Conservation (phyloP, 2,888 invertebrate species). For the Eurytoma adleriae region DNA sequence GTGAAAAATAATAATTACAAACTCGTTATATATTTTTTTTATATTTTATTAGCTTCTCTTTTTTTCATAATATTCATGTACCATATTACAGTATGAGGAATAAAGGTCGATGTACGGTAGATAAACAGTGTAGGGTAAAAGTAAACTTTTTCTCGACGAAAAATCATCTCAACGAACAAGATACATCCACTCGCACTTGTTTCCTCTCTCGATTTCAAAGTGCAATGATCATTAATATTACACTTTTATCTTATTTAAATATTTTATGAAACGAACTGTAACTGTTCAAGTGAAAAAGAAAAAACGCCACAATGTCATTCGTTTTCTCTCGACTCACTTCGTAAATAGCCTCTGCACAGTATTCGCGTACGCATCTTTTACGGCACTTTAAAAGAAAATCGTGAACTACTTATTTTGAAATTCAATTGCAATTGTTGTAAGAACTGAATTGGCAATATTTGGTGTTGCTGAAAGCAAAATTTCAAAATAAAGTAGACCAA, state of each 20-base stretch:
- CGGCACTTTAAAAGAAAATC: too few relatives aligned
- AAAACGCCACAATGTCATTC: neutral
- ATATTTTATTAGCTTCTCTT: constrained; percentile 53
- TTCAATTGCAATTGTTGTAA: too few relatives aligned
- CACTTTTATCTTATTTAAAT: neutral
- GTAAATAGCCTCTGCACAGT: neutral
- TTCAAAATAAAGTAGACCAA: constrained; percentile 22
- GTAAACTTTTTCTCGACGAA: constrained; percentile 56
- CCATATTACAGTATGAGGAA: constrained; percentile 71
- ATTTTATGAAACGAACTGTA: neutral
- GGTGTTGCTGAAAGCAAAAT: too few relatives aligned
- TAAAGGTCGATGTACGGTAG: constrained; percentile 70
- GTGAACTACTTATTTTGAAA: too few relatives aligned
- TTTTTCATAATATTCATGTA: constrained; percentile 65
- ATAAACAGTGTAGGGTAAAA: constrained; percentile 63
- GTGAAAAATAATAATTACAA: neutral
- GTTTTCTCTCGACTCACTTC: constrained; percentile 4
- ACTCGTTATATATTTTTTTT: constrained; percentile 24
- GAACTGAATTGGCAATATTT: too few relatives aligned
- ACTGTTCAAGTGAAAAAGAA: neutral
- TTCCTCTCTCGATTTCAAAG: neutral
- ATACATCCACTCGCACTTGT: constrained; percentile 56
- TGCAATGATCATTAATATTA: constrained; percentile 5
- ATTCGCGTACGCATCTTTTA: too few relatives aligned
- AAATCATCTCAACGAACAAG: constrained; percentile 47